Percentiles rank a stretch among this genome's conserved stretches.
Conservation (phyloP, 2,113 vertebrate genomes). For the Saccopteryx bilineata region DNA sequence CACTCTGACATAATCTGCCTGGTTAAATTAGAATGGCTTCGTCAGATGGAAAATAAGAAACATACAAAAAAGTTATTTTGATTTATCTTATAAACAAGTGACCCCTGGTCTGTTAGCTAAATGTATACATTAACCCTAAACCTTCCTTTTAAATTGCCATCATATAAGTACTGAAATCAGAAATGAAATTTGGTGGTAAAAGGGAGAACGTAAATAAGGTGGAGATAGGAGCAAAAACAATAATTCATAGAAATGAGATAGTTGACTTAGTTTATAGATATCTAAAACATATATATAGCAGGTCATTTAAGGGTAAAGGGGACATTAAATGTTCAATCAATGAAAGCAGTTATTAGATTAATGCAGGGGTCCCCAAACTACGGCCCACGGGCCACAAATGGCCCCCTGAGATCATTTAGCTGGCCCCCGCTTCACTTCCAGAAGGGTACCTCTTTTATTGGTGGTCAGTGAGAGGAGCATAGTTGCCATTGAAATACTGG, state of each 20-base stretch:
- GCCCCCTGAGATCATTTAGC: no score
- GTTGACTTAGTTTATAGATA: constrained; percentile 3
- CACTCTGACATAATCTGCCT: neutral
- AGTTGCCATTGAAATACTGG: no score
- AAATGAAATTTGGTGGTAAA: constrained; percentile 13
- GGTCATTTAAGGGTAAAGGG: constrained; percentile 51
- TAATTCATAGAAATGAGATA: constrained; percentile 28
- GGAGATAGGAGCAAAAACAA: neutral
- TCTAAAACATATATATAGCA: constrained; percentile 30
- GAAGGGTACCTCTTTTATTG: no score
- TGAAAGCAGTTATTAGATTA: constrained; percentile 48
- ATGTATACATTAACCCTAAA: neutral
- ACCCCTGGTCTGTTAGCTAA: constrained; percentile 5
- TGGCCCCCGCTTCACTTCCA: no score
- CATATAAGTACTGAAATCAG: constrained; percentile 40
- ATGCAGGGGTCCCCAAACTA: neutral
- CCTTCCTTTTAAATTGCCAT: neutral
- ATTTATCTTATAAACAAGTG: neutral
- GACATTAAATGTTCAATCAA: constrained; percentile 48
- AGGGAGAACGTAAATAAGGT: neutral
- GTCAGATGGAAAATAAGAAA: constrained; percentile 54
- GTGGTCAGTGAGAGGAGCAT: no score
- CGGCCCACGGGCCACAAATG: no score
- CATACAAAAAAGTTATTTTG: neutral
- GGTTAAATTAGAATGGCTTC: constrained; percentile 12